These are phyloP conservation scores for Fopius arisanus DNA, from an alignment of 1,140 invertebrate genomes.

Conservation along the genomic window DNA sequence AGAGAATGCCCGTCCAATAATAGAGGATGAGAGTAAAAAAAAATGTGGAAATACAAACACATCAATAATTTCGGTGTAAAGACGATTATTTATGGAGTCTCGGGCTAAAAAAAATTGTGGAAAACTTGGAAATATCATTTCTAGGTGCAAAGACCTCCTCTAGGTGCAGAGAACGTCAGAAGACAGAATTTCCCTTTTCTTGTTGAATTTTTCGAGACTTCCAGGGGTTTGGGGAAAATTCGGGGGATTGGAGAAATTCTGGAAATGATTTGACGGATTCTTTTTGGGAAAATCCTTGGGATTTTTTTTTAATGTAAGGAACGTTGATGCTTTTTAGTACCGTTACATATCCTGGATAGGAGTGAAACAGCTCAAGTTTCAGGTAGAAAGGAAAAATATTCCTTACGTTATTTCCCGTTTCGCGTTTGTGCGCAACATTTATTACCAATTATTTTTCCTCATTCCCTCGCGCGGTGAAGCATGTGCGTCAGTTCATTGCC, in stretches of 20 bases:
- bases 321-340: background rate
- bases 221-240: too few species aligned
- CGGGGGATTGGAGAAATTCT: too few species aligned
- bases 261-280: too few species aligned
- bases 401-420: conserved; percentile 23
- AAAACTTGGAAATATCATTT: too few species aligned
- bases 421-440: conserved; percentile 13
- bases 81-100: too few species aligned
- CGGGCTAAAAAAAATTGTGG: too few species aligned
- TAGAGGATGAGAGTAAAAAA: background rate
- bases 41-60: background rate
- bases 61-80: background rate
- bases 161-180: too few species aligned
- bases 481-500: conserved; percentile 22
- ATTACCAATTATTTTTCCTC: conserved; percentile 31
- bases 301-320: background rate
- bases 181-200: too few species aligned
- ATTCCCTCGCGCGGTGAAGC: background rate
- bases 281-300: too few species aligned
- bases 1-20: background rate
- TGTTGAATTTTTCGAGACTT: too few species aligned
- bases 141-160: too few species aligned
- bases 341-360: background rate
- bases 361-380: background rate
- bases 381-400: background rate